phyloP scores from a whole-genome alignment of 2,113 vertebrate genomes.

The Neodon shergylaensis region DNA sequence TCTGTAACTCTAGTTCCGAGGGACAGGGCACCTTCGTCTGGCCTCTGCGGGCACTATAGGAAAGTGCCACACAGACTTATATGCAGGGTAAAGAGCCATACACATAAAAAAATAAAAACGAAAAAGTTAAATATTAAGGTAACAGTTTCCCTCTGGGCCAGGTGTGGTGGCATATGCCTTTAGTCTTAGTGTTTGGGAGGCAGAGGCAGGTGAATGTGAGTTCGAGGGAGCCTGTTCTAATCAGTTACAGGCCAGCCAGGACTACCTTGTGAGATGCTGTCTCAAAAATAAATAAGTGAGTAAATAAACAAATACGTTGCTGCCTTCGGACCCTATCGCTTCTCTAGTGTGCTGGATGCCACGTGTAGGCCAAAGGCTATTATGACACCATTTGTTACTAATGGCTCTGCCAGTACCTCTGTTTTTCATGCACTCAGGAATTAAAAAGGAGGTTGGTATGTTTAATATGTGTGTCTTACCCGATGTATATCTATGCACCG shows the following conservation, averaged over 20 bases:
- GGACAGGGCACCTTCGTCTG: background rate
- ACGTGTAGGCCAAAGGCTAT: background rate
- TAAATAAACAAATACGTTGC: background rate
- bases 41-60: background rate
- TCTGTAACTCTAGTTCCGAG: background rate
- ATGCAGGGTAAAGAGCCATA: background rate
- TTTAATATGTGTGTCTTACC: background rate
- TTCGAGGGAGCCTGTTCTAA: background rate
- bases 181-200: background rate
- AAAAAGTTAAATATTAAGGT: background rate
- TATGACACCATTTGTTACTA: background rate
- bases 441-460: background rate
- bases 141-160: background rate
- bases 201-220: background rate
- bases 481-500: no score
- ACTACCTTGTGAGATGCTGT: background rate
- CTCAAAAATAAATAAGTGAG: background rate
- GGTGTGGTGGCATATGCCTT: background rate
- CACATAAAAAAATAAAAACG: background rate
- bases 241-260: background rate
- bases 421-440: background rate
- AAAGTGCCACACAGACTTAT: background rate
- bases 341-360: background rate
- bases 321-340: background rate
- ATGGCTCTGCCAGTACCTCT: background rate